phyloP scores from a whole-genome alignment of 2,888 invertebrate genomes.

The Xanthia icteritia region DNA sequence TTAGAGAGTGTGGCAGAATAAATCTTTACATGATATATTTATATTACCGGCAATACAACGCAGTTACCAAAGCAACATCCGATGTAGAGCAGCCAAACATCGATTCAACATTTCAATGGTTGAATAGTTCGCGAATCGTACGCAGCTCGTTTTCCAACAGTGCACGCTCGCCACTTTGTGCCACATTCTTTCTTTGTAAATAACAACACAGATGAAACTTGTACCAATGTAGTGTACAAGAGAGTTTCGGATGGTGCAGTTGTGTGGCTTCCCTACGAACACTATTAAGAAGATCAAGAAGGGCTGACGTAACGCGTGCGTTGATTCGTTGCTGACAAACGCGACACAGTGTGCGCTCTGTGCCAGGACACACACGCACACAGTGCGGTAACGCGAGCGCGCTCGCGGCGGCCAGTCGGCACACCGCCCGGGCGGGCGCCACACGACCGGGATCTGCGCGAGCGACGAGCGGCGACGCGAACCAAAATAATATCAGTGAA shows the following conservation, averaged over 20 bases:
- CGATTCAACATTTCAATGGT: conserved; percentile 71
- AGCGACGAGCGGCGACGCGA: conserved; percentile 83
- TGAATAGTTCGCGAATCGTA: conserved; percentile 68
- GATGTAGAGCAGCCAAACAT: conserved; percentile 75
- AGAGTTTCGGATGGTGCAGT: conserved; percentile 47
- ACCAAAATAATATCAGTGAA: conserved; percentile 85
- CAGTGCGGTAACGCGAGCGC: conserved; percentile 64
- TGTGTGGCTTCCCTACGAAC: conserved; percentile 56
- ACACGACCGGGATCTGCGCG: conserved; percentile 90
- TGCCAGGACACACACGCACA: conserved; percentile 53
- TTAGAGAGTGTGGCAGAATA: conserved; percentile 13
- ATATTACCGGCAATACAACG: conserved; percentile 48
- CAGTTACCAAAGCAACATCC: conserved; percentile 61
- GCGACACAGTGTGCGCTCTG: conserved; percentile 62
- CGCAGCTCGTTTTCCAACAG: conserved; percentile 71
- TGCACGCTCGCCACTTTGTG: conserved; percentile 39
- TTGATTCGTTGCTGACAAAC: conserved; percentile 23
- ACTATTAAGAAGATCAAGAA: conserved; percentile 37
- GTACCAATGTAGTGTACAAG: conserved; percentile 21
- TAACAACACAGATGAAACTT: conserved; percentile 49
- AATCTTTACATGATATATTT: conserved; percentile 32
- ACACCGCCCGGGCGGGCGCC: conserved; percentile 90
- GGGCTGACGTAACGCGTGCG: conserved; percentile 36
- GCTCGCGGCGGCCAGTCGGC: conserved; percentile 84
- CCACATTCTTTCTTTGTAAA: conserved; percentile 49